Evolutionary conservation across 2,797 vertebrate species (phyloP), one percentile per base, ranked within the genome.

Genomic region (Macrochelys suwanniensis): DNA sequence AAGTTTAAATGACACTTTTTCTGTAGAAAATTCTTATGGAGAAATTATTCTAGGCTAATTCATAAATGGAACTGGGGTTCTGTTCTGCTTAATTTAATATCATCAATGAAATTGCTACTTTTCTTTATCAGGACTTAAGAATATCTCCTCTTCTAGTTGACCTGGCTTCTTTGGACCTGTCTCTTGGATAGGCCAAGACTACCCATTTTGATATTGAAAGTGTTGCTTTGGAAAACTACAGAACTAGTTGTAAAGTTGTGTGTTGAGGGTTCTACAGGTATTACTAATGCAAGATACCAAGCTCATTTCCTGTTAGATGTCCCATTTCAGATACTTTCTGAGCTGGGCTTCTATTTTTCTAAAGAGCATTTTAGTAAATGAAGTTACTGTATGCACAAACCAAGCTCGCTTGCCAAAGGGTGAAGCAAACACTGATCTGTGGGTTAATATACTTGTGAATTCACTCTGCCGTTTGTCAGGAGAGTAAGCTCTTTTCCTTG

Each of bases 401-500:
- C 71, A 47, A 42, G 3, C 9, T 21, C 37, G 25, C n/a, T 71
- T 74, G 68, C n/a, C 68, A 76, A 28, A 11, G 11, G 6, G 45
- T 25, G 42, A 76, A 47, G 19, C 65, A 68, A 37, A n/a, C 65
- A 68, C 19, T 68, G 33, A 8, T 61, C 33, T n/a, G 6, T 68
- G 65, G 65, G n/a, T n/a, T 21, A 37, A 45, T 42, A 76, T 28
- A 45, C 21, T 47, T 47, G 37, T 25, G 21, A 76, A 47, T 25
- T 47, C 88, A 56, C 28, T 79, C 1, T 0, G 84, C 71, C 71
- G 79, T 61, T 95, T 56, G 85, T 0, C 0, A 11, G n/a, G 80
- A 91, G 94, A 92, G 71, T 79, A 77, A 77, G 51, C 87, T 93
- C 54, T 3, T 87, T 54, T 94, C 88, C 85, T 54, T 76, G 85